Percentiles rank a stretch among this genome's conserved stretches.
Conservation (phyloP, 2,888 invertebrate species). For the Panopea generosa region DNA sequence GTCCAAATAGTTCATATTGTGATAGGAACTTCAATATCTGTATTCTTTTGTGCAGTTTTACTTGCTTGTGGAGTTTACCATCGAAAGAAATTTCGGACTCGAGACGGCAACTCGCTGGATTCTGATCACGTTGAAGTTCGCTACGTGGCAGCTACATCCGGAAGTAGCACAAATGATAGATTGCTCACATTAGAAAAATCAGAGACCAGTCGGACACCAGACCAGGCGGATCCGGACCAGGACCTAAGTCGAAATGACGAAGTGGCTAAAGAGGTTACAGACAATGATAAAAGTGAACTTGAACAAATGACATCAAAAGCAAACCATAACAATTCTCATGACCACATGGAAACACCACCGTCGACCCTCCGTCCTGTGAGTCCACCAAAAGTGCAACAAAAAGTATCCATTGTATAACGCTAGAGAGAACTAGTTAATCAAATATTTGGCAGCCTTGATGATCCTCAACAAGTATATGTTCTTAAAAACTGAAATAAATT, state of each 20-base stretch:
- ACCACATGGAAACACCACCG: background rate
- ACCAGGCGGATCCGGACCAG: constrained; percentile 47
- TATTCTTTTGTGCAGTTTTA: constrained; percentile 80
- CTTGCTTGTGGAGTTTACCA: constrained; percentile 81
- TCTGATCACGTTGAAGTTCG: constrained; percentile 81
- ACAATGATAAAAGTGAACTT: constrained; percentile 36
- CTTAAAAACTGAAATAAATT: too few species aligned
- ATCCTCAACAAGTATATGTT: too few species aligned
- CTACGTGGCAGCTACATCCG: constrained; percentile 80
- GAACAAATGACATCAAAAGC: constrained; percentile 35
- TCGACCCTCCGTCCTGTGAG: constrained; percentile 33
- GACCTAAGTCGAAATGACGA: constrained; percentile 29
- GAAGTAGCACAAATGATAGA: constrained; percentile 81
- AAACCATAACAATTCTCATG: constrained; percentile 24
- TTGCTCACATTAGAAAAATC: constrained; percentile 72
- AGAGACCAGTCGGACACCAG: constrained; percentile 55
- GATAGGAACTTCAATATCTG: constrained; percentile 81
- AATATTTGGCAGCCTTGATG: too few species aligned
- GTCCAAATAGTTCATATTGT: constrained; percentile 80
- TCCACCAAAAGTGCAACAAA: constrained; percentile 74
- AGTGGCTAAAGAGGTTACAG: constrained; percentile 11
- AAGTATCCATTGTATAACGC: constrained; percentile 81
- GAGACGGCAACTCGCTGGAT: constrained; percentile 70
- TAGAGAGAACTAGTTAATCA: constrained; percentile 11
- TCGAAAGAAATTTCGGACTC: constrained; percentile 75